Conservation (phyloP, 1,140 invertebrate genomes). For the Bombus vancouverensis region DNA sequence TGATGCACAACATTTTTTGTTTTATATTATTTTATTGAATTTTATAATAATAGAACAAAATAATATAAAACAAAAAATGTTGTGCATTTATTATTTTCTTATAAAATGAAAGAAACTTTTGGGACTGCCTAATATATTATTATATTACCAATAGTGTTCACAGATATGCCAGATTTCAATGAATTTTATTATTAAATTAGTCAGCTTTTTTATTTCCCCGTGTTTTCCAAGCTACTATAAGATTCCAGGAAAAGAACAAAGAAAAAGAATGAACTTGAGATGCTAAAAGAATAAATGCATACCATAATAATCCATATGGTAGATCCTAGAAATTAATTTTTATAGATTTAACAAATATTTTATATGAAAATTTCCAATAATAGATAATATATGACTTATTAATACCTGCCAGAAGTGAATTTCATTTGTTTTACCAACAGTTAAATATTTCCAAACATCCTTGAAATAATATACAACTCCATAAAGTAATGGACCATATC, state of each 20-base stretch:
- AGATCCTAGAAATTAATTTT: constrained; percentile 85
- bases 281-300: constrained; percentile 93
- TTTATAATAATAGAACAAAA: too few species aligned
- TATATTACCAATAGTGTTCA: constrained; percentile 34
- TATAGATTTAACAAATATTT: constrained; percentile 42
- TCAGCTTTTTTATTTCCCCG: constrained; percentile 85
- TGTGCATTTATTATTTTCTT: too few species aligned
- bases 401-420: constrained; percentile 91
- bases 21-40: too few species aligned
- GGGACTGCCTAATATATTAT: background rate
- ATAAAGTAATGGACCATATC: constrained; percentile 91
- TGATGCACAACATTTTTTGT: too few species aligned
- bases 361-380: background rate
- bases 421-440: constrained; percentile 86
- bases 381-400: background rate
- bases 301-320: constrained; percentile 97
- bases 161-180: constrained; percentile 34
- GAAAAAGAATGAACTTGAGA: constrained; percentile 96
- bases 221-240: constrained; percentile 93
- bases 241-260: constrained; percentile 93
- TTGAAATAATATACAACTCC: constrained; percentile 91
- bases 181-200: constrained; percentile 62
- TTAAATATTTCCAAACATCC: constrained; percentile 92
- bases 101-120: too few species aligned
- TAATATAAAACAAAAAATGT: too few species aligned